Conservation (phyloP, 2,113 vertebrate species). For the Phyllostomus discolor region DNA sequence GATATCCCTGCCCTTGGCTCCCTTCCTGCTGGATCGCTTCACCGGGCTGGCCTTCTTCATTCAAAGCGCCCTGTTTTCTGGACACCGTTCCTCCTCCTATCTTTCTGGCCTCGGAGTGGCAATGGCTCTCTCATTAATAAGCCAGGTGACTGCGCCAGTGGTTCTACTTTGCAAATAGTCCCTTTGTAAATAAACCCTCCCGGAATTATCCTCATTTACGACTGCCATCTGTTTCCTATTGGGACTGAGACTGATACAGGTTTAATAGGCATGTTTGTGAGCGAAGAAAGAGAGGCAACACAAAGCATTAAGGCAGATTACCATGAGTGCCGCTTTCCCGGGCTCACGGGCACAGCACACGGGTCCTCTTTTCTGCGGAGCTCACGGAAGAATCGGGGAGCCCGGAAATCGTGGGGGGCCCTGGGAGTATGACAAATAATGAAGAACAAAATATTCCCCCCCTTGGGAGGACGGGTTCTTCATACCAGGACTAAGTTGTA, state of each 20-base stretch:
- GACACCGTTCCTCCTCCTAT: background rate
- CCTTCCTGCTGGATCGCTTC: background rate
- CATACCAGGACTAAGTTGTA: background rate
- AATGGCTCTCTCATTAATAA: background rate
- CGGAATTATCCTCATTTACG: slow-evolving; percentile 59
- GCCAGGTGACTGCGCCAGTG: background rate
- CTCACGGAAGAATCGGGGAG: background rate
- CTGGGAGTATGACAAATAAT: background rate
- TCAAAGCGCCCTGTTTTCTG: background rate
- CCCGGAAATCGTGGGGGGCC: background rate
- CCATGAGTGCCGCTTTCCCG: background rate
- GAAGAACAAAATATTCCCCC: background rate
- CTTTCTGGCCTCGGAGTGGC: background rate
- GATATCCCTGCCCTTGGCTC: too few relatives aligned
- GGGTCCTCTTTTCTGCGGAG: background rate
- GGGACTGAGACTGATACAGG: slow-evolving; percentile 34
- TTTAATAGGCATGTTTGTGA: slow-evolving; percentile 40
- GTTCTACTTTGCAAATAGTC: slow-evolving; percentile 29
- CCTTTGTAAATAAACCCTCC: slow-evolving; percentile 53
- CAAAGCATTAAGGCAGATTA: slow-evolving; percentile 25
- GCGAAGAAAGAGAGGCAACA: slow-evolving; percentile 40
- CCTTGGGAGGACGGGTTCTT: background rate
- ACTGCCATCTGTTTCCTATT: slow-evolving; percentile 61
- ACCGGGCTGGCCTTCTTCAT: background rate
- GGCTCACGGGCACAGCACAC: background rate